Evolutionary conservation across 1,140 invertebrate genomes (phyloP), one percentile per base, ranked within the genome.

Genomic region (Drosophila virilis): DNA sequence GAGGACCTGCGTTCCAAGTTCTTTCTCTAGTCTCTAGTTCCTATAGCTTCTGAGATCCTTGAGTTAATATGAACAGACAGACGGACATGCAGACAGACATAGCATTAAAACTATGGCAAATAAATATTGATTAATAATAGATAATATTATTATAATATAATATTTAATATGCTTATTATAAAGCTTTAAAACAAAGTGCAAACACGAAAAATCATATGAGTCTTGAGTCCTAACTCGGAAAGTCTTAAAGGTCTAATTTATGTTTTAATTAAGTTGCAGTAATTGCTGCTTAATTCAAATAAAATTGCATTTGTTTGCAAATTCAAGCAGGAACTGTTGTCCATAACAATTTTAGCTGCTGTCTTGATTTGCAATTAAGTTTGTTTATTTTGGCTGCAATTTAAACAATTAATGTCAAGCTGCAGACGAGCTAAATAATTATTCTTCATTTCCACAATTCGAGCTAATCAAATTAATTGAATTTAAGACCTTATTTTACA

Each of bases 331-430:
- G n/a, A 38, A 15, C 22, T 35, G 15, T 12, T 9, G 9, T 48
- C 10, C 17, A 12, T 17, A 48, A 37, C 28, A 6, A 8, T 15
- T 37, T 37, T 69, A 17, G 8, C 33, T 46, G 50, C 58, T 66
- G 51, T 74, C 70, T 40, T 28, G 22, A 48, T 35, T 50, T 35
- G 22, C 9, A 33, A 17, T 64, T 43, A 22, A 15, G 37, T 48
- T 60, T 73, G 70, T 73, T 73, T 68, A 60, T 60, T 73, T 73
- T 60, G 54, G 13, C 28, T 57, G 74, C 75, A 85, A 88, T 88
- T 83, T 77, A 57, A 83, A 88, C 83, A 88, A 88, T 88, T 88
- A 89, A 80, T 89, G 84, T 89, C 83, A 88, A 83, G 73, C 84
- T 68, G 40, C 77, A 45, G 65, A 33, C 35, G 38, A 22, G 37